These are phyloP conservation scores for Philaenus spumarius DNA, from an alignment of 1,140 invertebrate species.

Conservation along the genomic window DNA sequence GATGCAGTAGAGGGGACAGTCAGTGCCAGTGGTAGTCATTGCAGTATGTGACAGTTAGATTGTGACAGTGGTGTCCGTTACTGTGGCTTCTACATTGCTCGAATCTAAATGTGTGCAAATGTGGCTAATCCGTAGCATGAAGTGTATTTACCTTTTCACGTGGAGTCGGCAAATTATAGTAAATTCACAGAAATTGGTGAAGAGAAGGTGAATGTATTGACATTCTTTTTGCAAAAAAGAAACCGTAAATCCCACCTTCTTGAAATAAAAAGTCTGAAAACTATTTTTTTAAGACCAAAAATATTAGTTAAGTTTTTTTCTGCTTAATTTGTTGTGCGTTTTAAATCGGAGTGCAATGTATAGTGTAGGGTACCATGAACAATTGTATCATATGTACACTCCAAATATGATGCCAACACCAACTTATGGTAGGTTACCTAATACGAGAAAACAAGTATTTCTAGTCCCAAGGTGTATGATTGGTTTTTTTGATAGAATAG, in stretches of 20 bases:
- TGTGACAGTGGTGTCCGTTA: too few species aligned
- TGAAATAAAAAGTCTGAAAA: slow-evolving; percentile 12
- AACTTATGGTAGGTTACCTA: not conserved
- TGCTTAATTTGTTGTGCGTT: slow-evolving; percentile 7
- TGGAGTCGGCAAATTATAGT: slow-evolving; percentile 85
- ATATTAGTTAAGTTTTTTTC: not conserved
- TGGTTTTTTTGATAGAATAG: too few species aligned
- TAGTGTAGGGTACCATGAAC: not conserved
- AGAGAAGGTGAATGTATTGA: slow-evolving; percentile 58
- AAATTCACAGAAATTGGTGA: slow-evolving; percentile 82
- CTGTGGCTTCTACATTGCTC: not conserved
- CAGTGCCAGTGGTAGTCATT: too few species aligned
- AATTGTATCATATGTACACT: not conserved
- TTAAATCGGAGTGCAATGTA: not conserved
- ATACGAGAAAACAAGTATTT: too few species aligned
- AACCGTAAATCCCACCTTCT: slow-evolving; percentile 1
- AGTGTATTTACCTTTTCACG: slow-evolving; percentile 77
- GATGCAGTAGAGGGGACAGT: too few species aligned
- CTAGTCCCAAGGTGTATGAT: too few species aligned
- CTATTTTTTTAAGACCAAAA: slow-evolving; percentile 6
- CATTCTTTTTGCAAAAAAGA: slow-evolving; percentile 5
- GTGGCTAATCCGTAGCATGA: slow-evolving; percentile 37
- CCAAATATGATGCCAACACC: slow-evolving; percentile 1
- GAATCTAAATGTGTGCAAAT: slow-evolving; percentile 28
- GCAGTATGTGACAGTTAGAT: too few species aligned